These are phyloP conservation scores for Electrona antarctica DNA, from an alignment of 2,113 vertebrate species.

Conservation along the genomic window DNA sequence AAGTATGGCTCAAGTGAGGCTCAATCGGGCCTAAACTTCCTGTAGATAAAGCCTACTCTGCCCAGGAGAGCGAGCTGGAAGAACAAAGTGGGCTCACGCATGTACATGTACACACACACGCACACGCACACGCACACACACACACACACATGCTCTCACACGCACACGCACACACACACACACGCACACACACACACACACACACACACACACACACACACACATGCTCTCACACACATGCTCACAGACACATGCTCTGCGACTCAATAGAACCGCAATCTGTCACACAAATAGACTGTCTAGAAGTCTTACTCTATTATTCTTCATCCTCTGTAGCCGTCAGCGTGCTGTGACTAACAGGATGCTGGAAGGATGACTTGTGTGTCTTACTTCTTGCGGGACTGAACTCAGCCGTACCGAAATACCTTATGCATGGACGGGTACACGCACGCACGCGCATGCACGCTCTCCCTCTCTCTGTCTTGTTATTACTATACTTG, in stretches of 20 bases:
- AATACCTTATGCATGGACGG: slow-evolving; percentile 52
- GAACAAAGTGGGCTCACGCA: slow-evolving; percentile 56
- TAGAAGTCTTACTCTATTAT: slow-evolving; percentile 64
- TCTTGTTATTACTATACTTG: neutral
- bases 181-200: slow-evolving; percentile 29
- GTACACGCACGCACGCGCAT: slow-evolving; percentile 26
- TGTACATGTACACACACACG: neutral
- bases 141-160: neutral
- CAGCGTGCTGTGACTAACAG: slow-evolving; percentile 72
- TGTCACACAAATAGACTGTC: slow-evolving; percentile 64
- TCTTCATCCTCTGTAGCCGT: slow-evolving; percentile 69
- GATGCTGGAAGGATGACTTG: slow-evolving; percentile 66
- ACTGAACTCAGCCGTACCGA: slow-evolving; percentile 64
- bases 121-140: neutral
- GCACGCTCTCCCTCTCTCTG: slow-evolving; percentile 12
- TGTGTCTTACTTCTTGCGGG: slow-evolving; percentile 58
- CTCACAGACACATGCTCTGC: slow-evolving; percentile 34
- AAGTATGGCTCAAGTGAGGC: slow-evolving; percentile 75
- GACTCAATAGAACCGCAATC: slow-evolving; percentile 35
- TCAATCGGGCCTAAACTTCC: slow-evolving; percentile 76
- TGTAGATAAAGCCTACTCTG: slow-evolving; percentile 75
- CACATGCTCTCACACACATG: slow-evolving; percentile 17
- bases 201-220: slow-evolving; percentile 25
- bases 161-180: neutral
- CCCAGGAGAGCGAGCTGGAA: slow-evolving; percentile 58